These are phyloP conservation scores for Alosa alosa DNA, from an alignment of 2,113 vertebrate species.

Conservation along the genomic window DNA sequence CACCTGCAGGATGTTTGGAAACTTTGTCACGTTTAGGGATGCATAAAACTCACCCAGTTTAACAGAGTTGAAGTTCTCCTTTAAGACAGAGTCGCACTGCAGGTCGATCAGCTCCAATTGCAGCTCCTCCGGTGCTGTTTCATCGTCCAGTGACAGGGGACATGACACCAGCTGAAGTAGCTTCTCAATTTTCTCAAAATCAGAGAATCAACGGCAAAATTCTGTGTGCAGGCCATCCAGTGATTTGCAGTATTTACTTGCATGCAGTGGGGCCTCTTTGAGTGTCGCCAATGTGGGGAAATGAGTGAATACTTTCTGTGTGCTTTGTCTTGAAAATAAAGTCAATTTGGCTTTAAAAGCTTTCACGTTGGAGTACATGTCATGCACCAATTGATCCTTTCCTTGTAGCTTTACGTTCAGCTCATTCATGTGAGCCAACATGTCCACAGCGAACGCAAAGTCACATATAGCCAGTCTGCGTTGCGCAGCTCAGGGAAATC, in stretches of 20 bases:
- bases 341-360: conserved; percentile 46
- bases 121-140: conserved; percentile 25
- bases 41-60: conserved; percentile 31
- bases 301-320: conserved; percentile 22
- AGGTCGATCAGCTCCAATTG: conserved; percentile 35
- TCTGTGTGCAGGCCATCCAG: conserved; percentile 15
- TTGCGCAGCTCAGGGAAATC: conserved; percentile 34
- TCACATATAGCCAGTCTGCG: conserved; percentile 25
- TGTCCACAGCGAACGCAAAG: conserved; percentile 29
- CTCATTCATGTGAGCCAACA: conserved; percentile 33
- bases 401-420: conserved; percentile 42
- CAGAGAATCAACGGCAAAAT: conserved; percentile 24
- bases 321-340: conserved; percentile 40
- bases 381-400: conserved; percentile 40
- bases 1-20: conserved; percentile 16
- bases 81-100: conserved; percentile 16
- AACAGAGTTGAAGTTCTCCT: conserved; percentile 20
- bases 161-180: conserved; percentile 32
- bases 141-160: conserved; percentile 23
- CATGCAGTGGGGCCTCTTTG: not conserved
- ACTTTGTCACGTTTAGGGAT: conserved; percentile 20
- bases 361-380: conserved; percentile 42
- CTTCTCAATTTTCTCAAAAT: conserved; percentile 36
- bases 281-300: conserved; percentile 21
- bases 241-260: conserved; percentile 23